Evolutionary conservation across 2,888 invertebrate genomes (phyloP), one percentile per base, ranked within the genome.

Genomic region (Temnothorax unifasciatus): DNA sequence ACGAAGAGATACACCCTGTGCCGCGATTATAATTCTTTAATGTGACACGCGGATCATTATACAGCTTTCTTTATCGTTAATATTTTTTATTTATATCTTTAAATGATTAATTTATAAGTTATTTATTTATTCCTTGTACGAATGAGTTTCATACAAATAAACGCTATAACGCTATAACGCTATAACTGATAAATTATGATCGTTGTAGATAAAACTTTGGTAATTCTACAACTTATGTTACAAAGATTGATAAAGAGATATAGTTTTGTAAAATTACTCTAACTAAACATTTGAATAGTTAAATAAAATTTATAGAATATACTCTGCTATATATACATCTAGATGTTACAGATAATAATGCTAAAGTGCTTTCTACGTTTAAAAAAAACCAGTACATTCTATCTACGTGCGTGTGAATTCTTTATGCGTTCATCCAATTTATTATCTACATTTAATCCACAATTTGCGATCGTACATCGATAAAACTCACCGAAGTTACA

Each of bases 401-500:
- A 41, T 44, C 3, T 47, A 15, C 15, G 15, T 66, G 15, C 50
- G 8, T 34, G 18, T 59, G 15, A 52, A 21, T 47, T 44, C 11
- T 18, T 34, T 15, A 29, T 68, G 5, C 44, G 57, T 69, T 15
- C 21, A 21, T 15, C 0, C n/a, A 44, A 15, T 38, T n/a, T n/a
- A 11, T 68, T 29, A 44, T 68, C 4, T 8, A 38, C 68, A 68
- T 41, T 38, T 21, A 47, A 52, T 52, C 13, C 8, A 34, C 6
- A 41, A 15, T 38, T 81, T 25, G 21, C 47, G 13, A 44, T 15
- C n/a, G 54, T 50, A 21, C 38, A 5, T n/a, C 18, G 15, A 21
- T 54, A 25, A 6, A 54, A 29, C 18, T 8, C 21, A 11, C 74
- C 63, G 57, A 50, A 82, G 59, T 89, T 86, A 86, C 87, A 57